Evolutionary conservation across 2,888 invertebrate genomes (phyloP).

Genomic region (Lasius fuliginosus): DNA sequence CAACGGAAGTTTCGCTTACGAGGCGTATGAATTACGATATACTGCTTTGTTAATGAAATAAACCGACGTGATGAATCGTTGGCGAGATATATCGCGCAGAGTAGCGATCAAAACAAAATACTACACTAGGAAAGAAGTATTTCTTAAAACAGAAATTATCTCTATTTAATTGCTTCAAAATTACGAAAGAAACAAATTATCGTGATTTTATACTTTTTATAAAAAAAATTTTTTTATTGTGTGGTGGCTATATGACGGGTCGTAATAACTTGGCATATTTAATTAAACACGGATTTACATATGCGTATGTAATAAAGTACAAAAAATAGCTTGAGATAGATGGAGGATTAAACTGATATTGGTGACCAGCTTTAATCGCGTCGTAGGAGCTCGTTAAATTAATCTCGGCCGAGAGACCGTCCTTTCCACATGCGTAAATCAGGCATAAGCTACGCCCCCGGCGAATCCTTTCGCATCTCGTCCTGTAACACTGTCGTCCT

Average conservation of each 20-base stretch:
- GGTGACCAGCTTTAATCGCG: conserved; percentile 23
- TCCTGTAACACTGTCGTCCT: conserved; percentile 77
- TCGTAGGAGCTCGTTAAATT: conserved; percentile 20
- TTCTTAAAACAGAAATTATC: no score
- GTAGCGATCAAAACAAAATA: background rate
- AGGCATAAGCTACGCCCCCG: conserved; percentile 52
- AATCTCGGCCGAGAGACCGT: conserved; percentile 20
- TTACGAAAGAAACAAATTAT: background rate
- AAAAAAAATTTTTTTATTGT: background rate
- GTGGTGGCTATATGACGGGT: no score
- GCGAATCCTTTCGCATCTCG: conserved; percentile 67
- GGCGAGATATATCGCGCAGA: background rate
- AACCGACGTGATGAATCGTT: conserved; percentile 13
- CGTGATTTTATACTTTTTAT: no score
- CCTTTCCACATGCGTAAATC: conserved; percentile 42
- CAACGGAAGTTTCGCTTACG: background rate
- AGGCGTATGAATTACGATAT: background rate
- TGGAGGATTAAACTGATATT: conserved; percentile 17
- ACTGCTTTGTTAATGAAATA: background rate
- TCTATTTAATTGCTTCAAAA: background rate
- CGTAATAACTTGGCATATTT: conserved; percentile 16
- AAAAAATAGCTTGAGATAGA: background rate
- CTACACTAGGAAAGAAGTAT: background rate
- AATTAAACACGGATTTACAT: background rate
- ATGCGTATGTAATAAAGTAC: background rate